Conservation (phyloP, 1,140 invertebrate genomes). For the Euwallacea similis region DNA sequence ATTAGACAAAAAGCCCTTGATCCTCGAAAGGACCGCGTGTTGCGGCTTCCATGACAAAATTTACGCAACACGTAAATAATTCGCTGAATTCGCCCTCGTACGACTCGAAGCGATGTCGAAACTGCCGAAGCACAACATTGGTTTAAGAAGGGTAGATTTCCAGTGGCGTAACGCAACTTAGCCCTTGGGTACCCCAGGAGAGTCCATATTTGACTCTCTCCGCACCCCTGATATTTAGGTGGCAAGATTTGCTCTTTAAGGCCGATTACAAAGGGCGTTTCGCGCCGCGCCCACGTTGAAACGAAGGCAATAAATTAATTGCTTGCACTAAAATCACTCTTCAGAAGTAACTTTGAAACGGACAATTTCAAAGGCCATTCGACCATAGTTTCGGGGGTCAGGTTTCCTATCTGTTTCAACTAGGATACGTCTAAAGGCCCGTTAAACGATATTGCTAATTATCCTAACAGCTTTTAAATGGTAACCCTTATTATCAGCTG, state of each 20-base stretch:
- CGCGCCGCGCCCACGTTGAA: neutral
- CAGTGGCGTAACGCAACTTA: conserved; percentile 1
- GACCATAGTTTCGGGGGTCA: neutral
- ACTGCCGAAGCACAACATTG: conserved; percentile 21
- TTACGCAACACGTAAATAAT: conserved; percentile 24
- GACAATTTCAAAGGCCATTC: too few species aligned
- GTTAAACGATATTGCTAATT: neutral
- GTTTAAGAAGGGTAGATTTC: conserved; percentile 6
- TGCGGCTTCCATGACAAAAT: conserved; percentile 21
- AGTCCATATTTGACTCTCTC: too few species aligned
- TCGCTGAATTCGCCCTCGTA: conserved; percentile 13
- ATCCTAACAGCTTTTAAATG: neutral
- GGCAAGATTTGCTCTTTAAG: conserved; percentile 3
- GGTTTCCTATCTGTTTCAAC: neutral
- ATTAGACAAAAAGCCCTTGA: conserved; percentile 24
- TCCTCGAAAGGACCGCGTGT: conserved; percentile 19
- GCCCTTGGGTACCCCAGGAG: neutral
- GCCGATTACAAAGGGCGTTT: conserved; percentile 11
- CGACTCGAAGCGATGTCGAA: neutral
- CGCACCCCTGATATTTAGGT: neutral
- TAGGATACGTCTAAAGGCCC: neutral
- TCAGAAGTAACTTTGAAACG: too few species aligned
- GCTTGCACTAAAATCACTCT: neutral
- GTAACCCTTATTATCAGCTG: too few species aligned
- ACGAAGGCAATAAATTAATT: conserved; percentile 20